Evolutionary conservation across 2,797 vertebrate species (phyloP).

Genomic region (Aplochiton taeniatus): DNA sequence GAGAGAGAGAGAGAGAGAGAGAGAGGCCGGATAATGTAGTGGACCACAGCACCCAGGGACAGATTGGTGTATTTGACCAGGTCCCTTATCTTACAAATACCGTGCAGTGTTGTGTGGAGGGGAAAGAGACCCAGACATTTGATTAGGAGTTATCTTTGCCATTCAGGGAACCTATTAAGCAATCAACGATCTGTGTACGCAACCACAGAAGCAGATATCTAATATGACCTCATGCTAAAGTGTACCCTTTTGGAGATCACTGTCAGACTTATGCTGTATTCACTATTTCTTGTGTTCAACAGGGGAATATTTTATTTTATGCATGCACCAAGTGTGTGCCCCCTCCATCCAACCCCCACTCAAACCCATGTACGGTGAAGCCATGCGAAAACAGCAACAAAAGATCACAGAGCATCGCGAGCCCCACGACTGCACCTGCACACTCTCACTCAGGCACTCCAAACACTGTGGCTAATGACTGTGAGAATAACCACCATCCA

Average conservation of each 20-base stretch:
- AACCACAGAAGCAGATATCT: slow-evolving; percentile 22
- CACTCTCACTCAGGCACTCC: slow-evolving; percentile 40
- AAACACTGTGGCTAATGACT: slow-evolving; percentile 51
- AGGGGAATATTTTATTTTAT: slow-evolving; percentile 37
- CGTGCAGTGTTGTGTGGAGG: slow-evolving; percentile 13
- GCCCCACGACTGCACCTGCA: slow-evolving; percentile 50
- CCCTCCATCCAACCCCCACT: background rate
- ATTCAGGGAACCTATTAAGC: slow-evolving; percentile 22
- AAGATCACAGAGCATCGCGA: slow-evolving; percentile 43
- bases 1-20: too few relatives aligned
- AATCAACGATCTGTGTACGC: slow-evolving; percentile 40
- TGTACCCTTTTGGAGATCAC: background rate
- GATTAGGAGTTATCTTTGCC: slow-evolving; percentile 32
- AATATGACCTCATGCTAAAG: slow-evolving; percentile 26
- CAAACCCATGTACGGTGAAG: slow-evolving; percentile 41
- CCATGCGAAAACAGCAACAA: slow-evolving; percentile 49
- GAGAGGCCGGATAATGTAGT: too few relatives aligned
- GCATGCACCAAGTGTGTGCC: slow-evolving; percentile 54
- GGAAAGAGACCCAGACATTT: slow-evolving; percentile 16
- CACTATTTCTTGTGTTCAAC: slow-evolving; percentile 28
- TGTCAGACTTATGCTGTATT: slow-evolving; percentile 12
- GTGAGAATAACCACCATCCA: slow-evolving; percentile 43
- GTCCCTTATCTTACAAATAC: slow-evolving; percentile 12
- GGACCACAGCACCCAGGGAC: background rate
- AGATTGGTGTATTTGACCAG: slow-evolving; percentile 9